These are phyloP conservation scores for Drosophila santomea DNA, from an alignment of 1,140 invertebrate species.

Conservation along the genomic window DNA sequence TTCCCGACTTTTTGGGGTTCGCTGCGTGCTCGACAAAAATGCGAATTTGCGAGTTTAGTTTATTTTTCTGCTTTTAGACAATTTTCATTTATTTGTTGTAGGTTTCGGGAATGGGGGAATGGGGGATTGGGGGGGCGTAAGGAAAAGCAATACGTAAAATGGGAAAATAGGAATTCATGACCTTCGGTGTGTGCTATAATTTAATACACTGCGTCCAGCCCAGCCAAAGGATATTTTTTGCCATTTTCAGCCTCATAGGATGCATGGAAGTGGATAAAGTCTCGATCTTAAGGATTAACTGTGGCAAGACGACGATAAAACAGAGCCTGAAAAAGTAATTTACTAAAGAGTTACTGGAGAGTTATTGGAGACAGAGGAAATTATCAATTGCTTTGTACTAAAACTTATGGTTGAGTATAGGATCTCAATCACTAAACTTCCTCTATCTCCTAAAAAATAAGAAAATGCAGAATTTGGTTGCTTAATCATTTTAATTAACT, in stretches of 20 bases:
- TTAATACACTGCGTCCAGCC: slow-evolving; percentile 72
- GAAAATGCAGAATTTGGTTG: no score
- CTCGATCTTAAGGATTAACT: slow-evolving; percentile 33
- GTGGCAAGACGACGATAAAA: slow-evolving; percentile 4
- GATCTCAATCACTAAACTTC: no score
- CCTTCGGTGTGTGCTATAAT: slow-evolving; percentile 81
- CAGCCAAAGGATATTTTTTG: slow-evolving; percentile 53
- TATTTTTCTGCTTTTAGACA: slow-evolving; percentile 83
- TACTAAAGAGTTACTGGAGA: slow-evolving; percentile 24
- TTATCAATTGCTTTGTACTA: neutral
- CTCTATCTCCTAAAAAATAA: no score
- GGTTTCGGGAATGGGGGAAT: neutral
- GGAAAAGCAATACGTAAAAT: slow-evolving; percentile 78
- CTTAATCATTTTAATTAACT: no score
- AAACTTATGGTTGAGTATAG: neutral
- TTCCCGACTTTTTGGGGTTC: slow-evolving; percentile 55
- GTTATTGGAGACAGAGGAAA: neutral
- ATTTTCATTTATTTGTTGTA: slow-evolving; percentile 81
- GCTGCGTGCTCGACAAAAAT: slow-evolving; percentile 78
- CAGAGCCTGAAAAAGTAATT: slow-evolving; percentile 31
- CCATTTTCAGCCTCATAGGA: slow-evolving; percentile 13
- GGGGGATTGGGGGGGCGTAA: slow-evolving; percentile 17
- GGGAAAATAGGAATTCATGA: slow-evolving; percentile 81
- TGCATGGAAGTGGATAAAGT: neutral
- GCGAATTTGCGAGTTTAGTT: slow-evolving; percentile 84